Evolutionary conservation across 53 echinoderm and acorn worm species (phyloP).

Genomic region (Apostichopus leukothele): DNA sequence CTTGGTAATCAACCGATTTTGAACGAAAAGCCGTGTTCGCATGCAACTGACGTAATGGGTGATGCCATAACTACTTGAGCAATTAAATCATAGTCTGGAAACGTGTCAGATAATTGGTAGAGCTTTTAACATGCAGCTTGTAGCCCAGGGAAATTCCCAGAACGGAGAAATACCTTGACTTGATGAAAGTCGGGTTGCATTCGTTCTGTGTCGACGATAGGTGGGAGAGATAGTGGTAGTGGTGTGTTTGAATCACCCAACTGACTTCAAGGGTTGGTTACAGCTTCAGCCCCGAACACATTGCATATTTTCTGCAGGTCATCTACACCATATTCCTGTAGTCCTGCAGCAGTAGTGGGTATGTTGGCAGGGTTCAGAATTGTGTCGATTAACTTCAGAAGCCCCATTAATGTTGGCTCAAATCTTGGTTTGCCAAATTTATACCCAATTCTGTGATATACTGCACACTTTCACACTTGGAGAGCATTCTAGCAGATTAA

Average conservation of each 20-base stretch:
- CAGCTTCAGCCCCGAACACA: neutral
- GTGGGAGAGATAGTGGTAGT: neutral
- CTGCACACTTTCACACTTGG: neutral
- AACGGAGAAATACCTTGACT: neutral
- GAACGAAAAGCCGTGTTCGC: conserved; percentile 16
- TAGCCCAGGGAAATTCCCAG: neutral
- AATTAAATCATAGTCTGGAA: neutral
- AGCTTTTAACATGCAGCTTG: too few relatives aligned
- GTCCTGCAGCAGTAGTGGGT: neutral
- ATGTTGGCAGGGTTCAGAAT: neutral
- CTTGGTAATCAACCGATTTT: neutral
- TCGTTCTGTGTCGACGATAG: neutral
- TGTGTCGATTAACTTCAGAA: neutral
- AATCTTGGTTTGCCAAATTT: neutral
- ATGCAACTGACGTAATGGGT: conserved; percentile 10
- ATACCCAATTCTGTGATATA: neutral
- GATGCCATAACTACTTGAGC: neutral
- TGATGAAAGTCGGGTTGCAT: neutral
- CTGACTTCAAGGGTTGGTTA: neutral
- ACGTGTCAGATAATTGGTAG: neutral
- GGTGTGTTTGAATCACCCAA: too few relatives aligned
- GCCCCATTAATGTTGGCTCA: neutral
- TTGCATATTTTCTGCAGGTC: neutral
- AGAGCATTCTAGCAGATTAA: neutral
- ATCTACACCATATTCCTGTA: neutral